Base-by-base conservation (phyloP, 2,888 invertebrate genomes). In the Diarsia dahlii region DNA sequence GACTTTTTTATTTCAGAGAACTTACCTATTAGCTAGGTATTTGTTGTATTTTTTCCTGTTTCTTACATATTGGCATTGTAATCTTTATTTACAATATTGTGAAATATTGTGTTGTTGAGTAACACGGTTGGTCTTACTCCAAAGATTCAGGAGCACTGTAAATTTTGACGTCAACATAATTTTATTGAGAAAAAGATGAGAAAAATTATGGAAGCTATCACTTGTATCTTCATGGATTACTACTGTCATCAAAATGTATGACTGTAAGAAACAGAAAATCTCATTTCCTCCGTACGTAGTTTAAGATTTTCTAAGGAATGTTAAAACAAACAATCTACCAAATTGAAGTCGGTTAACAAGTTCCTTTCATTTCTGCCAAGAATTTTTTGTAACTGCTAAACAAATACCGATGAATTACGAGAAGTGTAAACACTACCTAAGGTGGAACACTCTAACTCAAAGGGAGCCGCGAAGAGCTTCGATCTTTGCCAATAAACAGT, bases 401-500 rank as follows among this genome's bases (percentile, higher is more conserved):
- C 58, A 77, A 81, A 84, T 70, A 50, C 28, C 28, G 48, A 81
- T 73, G 81, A 81, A 71, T 84, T 81, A 70, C 63, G 69, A 67
- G 60, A 67, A 82, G 62, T 71, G 65, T 78, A 84, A 83, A 83
- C 84, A 75, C 48, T 72, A 50, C 28, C 28, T 72, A 74, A 80
- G 71, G 81, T 82, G 63, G 63, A 84, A 80, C 72, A 84, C 69
- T 79, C 65, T 52, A 56, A 76, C 78, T 89, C 89, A 90, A 91
- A 90, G 86, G 87, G 86, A 82, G 74, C 85, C 84, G 89, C 79
- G n/a, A 20, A 75, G 58, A 80, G 66, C 63, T 86, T 87, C 82
- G 84, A 78, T 71, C 76, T 80, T 88, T 82, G 90, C 89, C 81
- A 90, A 92, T 92, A 92, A 91, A 91, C 91, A 90, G 74, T 85